A percentile compares a stretch with the other conserved stretches of the same genome.
phyloP scores from a whole-genome alignment of 2,888 invertebrate genomes.

The Drosophila affinis region DNA sequence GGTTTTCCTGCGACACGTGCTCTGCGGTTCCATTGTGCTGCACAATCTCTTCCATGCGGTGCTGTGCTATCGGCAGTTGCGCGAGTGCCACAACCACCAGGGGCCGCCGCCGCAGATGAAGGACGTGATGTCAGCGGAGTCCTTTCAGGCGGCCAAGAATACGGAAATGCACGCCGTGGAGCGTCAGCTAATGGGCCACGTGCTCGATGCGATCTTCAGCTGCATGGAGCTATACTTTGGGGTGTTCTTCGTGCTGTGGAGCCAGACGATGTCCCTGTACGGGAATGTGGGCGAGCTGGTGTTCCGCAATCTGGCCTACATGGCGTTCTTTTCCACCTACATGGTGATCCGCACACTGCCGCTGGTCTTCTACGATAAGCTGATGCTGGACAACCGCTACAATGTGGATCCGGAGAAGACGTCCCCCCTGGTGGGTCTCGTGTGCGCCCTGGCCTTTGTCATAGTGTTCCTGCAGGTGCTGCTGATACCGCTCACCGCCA shows the following conservation, averaged over 20 bases:
- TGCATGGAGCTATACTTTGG: slow-evolving; percentile 49
- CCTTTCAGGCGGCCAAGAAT: slow-evolving; percentile 32
- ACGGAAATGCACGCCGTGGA: slow-evolving; percentile 40
- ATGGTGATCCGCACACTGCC: slow-evolving; percentile 52
- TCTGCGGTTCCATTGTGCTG: slow-evolving; percentile 36
- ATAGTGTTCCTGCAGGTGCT: slow-evolving; percentile 53
- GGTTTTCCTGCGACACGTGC: slow-evolving; percentile 51
- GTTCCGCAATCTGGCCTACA: slow-evolving; percentile 62
- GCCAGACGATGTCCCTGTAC: slow-evolving; percentile 27
- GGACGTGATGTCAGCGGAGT: slow-evolving; percentile 9
- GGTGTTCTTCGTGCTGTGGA: slow-evolving; percentile 47
- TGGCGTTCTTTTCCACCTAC: slow-evolving; percentile 46
- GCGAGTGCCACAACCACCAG: neutral
- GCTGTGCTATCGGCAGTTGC: slow-evolving; percentile 57
- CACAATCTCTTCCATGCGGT: slow-evolving; percentile 40
- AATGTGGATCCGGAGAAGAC: slow-evolving; percentile 18
- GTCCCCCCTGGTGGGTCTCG: slow-evolving; percentile 51
- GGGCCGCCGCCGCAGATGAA: slow-evolving; percentile 16
- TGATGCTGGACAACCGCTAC: slow-evolving; percentile 47
- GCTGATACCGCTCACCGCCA: slow-evolving; percentile 49
- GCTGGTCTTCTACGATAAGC: slow-evolving; percentile 42
- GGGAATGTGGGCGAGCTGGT: slow-evolving; percentile 24
- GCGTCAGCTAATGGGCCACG: slow-evolving; percentile 11
- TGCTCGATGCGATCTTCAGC: slow-evolving; percentile 51
- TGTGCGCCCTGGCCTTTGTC: slow-evolving; percentile 47